phyloP scores from a whole-genome alignment of 2,797 vertebrate genomes.

The Steatocranus sp. region DNA sequence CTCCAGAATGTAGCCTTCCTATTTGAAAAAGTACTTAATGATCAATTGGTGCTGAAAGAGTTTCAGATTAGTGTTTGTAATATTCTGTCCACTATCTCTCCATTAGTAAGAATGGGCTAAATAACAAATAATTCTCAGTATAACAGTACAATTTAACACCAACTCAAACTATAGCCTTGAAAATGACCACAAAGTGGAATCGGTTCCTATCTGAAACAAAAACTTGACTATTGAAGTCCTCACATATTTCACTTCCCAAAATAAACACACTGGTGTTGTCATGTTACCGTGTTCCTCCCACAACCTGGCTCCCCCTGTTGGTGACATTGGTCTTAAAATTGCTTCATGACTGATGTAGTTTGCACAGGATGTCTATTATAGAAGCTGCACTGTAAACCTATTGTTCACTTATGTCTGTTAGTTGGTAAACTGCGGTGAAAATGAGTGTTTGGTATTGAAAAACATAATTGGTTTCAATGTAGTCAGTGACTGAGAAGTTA shows the following conservation, averaged over 20 bases:
- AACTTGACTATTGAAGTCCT: neutral
- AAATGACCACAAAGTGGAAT: neutral
- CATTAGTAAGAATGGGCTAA: neutral
- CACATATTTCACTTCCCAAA: neutral
- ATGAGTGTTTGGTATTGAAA: neutral
- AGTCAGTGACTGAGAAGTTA: neutral
- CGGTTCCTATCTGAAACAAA: neutral
- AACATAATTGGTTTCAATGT: neutral
- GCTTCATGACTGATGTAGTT: neutral
- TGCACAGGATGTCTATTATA: neutral
- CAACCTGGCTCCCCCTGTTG: slow-evolving; percentile 21
- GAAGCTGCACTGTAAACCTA: neutral
- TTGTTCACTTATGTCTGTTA: neutral
- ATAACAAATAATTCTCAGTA: neutral
- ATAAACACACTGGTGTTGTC: neutral
- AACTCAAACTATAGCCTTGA: neutral
- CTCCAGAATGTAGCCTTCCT: neutral
- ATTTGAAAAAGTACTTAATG: neutral
- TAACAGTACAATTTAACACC: neutral
- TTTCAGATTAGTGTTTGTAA: neutral
- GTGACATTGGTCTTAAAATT: neutral
- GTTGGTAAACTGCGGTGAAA: neutral
- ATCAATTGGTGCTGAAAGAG: neutral
- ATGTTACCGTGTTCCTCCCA: neutral
- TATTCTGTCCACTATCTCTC: neutral